phyloP scores from a whole-genome alignment of 2,113 vertebrate genomes.

The Eupsittula cactorum region DNA sequence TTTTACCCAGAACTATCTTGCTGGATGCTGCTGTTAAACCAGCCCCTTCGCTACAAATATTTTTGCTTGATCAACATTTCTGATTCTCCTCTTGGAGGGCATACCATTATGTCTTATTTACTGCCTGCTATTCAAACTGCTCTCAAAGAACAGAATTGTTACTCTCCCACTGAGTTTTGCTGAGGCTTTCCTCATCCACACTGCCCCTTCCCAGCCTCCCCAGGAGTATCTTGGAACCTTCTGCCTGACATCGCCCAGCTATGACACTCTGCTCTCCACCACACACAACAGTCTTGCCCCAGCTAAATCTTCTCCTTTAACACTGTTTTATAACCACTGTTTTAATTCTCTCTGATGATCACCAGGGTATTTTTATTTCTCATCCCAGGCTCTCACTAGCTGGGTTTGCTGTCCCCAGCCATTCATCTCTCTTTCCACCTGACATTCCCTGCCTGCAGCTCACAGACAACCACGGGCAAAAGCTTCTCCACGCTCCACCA shows the following conservation, averaged over 20 bases:
- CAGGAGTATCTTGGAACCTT: neutral
- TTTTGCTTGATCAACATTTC: neutral
- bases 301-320: neutral
- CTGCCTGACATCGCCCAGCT: neutral
- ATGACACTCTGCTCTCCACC: neutral
- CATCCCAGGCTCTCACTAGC: neutral
- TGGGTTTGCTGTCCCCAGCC: neutral
- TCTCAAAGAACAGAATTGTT: neutral
- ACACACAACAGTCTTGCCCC: neutral
- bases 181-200: fast-evolving
- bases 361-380: neutral
- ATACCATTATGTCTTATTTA: neutral
- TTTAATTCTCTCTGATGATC: neutral
- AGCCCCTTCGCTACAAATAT: neutral
- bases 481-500: fast-evolving
- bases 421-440: fast-evolving
- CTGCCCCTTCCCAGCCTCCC: neutral
- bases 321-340: neutral
- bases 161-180: neutral
- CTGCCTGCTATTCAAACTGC: neutral
- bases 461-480: neutral
- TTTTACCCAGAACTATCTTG: neutral
- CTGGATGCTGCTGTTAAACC: neutral
- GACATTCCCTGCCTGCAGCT: neutral
- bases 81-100: neutral